phyloP scores from a whole-genome alignment of 2,888 invertebrate species.

The Aporophyla nigra region DNA sequence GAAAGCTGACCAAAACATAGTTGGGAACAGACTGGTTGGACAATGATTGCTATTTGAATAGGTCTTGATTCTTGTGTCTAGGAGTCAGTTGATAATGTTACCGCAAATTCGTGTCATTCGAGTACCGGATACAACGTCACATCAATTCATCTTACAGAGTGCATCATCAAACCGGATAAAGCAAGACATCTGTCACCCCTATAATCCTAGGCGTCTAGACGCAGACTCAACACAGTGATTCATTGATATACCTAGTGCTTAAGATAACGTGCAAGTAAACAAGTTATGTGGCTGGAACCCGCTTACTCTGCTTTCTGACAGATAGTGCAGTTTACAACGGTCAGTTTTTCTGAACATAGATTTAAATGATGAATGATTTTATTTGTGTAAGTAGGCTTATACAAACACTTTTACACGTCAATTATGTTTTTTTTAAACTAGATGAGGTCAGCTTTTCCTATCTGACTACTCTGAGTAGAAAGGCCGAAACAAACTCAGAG shows the following conservation, averaged over 20 bases:
- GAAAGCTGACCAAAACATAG: neutral
- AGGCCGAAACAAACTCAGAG: too few species aligned
- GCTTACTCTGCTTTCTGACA: slow-evolving; percentile 23
- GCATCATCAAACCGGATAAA: slow-evolving; percentile 18
- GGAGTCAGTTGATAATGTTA: neutral
- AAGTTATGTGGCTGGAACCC: slow-evolving; percentile 13
- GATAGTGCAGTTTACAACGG: slow-evolving; percentile 8
- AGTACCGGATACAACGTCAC: neutral
- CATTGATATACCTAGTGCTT: slow-evolving; percentile 27
- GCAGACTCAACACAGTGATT: slow-evolving; percentile 39
- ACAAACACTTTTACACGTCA: too few species aligned
- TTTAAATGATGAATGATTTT: too few species aligned
- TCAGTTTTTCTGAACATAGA: neutral
- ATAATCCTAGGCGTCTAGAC: slow-evolving; percentile 33
- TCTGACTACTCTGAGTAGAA: too few species aligned
- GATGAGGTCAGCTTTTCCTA: too few species aligned
- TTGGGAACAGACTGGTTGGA: neutral
- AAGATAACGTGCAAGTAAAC: slow-evolving; percentile 44
- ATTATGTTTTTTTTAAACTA: too few species aligned
- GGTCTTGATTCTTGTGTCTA: neutral
- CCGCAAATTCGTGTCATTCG: neutral
- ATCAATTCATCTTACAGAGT: neutral
- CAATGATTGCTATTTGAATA: neutral
- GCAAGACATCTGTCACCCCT: slow-evolving; percentile 22
- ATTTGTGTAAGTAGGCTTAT: too few species aligned